Evolutionary conservation across 2,113 vertebrate genomes (phyloP).

Genomic region (Myanophis thanlyinensis): DNA sequence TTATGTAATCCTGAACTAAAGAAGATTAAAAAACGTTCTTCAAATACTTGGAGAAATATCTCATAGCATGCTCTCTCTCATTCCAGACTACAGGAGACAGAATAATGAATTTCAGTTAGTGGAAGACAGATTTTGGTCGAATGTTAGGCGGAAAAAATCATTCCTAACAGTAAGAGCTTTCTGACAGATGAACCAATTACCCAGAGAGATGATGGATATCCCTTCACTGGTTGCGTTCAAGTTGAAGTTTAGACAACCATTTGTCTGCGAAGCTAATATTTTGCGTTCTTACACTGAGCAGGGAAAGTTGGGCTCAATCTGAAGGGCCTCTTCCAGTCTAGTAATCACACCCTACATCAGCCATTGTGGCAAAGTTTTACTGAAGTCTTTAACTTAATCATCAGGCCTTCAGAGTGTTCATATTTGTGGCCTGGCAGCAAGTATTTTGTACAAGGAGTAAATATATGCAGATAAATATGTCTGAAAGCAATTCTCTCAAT

Average conservation of each 20-base stretch:
- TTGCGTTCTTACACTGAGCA: not conserved
- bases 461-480: not conserved
- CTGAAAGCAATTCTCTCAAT: not conserved
- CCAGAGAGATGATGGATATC: not conserved
- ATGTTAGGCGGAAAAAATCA: not conserved
- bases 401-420: not conserved
- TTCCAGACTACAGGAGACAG: not conserved
- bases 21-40: not conserved
- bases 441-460: not conserved
- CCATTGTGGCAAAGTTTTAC: not conserved
- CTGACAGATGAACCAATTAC: not conserved
- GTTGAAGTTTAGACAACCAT: not conserved
- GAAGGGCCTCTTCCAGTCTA: not conserved
- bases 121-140: not conserved
- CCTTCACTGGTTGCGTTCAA: not conserved
- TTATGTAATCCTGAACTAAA: not conserved
- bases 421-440: not conserved
- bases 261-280: not conserved
- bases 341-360: not conserved
- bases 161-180: not conserved
- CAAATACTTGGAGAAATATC: not conserved
- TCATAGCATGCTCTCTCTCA: not conserved
- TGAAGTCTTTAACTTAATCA: not conserved
- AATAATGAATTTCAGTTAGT: not conserved
- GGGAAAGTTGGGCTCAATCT: not conserved